phyloP scores from a whole-genome alignment of 2,113 vertebrate species.

The Atractosteus spatula region DNA sequence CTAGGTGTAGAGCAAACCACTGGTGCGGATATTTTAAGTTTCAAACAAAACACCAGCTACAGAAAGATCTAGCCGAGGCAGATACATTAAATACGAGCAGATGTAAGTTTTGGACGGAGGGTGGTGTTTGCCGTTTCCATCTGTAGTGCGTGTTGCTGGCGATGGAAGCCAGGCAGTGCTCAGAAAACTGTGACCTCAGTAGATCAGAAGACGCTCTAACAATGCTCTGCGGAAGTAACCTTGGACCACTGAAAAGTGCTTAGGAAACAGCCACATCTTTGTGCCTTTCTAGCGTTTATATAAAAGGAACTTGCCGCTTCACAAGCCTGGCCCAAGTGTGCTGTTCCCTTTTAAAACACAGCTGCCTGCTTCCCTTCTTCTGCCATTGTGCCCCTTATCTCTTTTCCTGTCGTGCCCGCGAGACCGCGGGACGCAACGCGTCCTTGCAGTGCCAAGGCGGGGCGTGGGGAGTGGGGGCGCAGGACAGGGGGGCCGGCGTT shows the following conservation, averaged over 20 bases:
- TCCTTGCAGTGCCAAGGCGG: slow-evolving; percentile 1
- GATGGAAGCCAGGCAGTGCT: not conserved
- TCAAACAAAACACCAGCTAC: slow-evolving; percentile 55
- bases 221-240: slow-evolving; percentile 20
- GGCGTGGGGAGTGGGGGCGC: not conserved
- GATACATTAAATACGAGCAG: slow-evolving; percentile 42
- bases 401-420: slow-evolving; percentile 13
- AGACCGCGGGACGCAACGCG: not conserved
- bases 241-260: slow-evolving; percentile 19
- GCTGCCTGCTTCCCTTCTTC: slow-evolving; percentile 14
- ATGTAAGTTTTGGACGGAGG: slow-evolving; percentile 31
- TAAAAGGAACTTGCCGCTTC: slow-evolving; percentile 8
- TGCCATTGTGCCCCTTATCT: slow-evolving; percentile 11
- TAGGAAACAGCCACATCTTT: slow-evolving; percentile 15
- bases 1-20: slow-evolving; percentile 23
- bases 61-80: too few relatives aligned
- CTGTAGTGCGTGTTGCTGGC: slow-evolving; percentile 15
- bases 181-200: slow-evolving; percentile 17
- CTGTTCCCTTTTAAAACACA: not conserved
- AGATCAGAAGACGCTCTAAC: slow-evolving; percentile 21
- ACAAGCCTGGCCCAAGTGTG: not conserved
- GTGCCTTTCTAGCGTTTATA: slow-evolving; percentile 13
- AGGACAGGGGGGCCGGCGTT: not conserved
- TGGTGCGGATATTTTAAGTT: slow-evolving; percentile 42
- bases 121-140: slow-evolving; percentile 42